These are phyloP conservation scores for Ammospiza nelsoni DNA, from an alignment of 2,113 vertebrate species.

Conservation along the genomic window DNA sequence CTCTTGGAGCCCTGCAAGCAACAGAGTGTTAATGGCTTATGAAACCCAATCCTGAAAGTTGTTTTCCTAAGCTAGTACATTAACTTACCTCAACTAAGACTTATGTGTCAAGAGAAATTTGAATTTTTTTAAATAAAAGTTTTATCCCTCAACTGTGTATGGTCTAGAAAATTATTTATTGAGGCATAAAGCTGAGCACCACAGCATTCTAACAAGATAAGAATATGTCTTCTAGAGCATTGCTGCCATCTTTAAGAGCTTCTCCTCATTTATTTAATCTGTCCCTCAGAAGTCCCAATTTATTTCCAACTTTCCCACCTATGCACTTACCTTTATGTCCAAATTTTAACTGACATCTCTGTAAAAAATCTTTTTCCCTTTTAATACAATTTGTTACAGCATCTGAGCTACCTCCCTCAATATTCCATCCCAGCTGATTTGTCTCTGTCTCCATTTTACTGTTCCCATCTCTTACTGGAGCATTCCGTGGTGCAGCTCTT, in stretches of 20 bases:
- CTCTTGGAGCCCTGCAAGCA: background rate
- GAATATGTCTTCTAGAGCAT: background rate
- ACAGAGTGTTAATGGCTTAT: background rate
- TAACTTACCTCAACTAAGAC: conserved; percentile 59
- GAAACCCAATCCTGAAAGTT: background rate
- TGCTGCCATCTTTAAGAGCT: background rate
- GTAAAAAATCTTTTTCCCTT: background rate
- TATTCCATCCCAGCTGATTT: background rate
- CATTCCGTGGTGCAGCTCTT: background rate
- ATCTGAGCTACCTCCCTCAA: background rate
- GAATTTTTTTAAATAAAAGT: conserved; percentile 53
- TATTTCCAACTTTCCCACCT: background rate
- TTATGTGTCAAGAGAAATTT: conserved; percentile 21
- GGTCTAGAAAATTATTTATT: background rate
- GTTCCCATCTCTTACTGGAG: background rate
- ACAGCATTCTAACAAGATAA: background rate
- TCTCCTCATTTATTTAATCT: background rate
- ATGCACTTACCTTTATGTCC: background rate
- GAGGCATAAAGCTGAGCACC: background rate
- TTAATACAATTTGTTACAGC: background rate
- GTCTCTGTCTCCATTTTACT: background rate
- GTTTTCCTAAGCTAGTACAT: conserved; percentile 40
- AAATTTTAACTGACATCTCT: background rate
- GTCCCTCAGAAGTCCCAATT: background rate
- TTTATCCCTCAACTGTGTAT: background rate